Conservation (phyloP, 2,888 invertebrate genomes). For the Pristionchus japonicus region DNA sequence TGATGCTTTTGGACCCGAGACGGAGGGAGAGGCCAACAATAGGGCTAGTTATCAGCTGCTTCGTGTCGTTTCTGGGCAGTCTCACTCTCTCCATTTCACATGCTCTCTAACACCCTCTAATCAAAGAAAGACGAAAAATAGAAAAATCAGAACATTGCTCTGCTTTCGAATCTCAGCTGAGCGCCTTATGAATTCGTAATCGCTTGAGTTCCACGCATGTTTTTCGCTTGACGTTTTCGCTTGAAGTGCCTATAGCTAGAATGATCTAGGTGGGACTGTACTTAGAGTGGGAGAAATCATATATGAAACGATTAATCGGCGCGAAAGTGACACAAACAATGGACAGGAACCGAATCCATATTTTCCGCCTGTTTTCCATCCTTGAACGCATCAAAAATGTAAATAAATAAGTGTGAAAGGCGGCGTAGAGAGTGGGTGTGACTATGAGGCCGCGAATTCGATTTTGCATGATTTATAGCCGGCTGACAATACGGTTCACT, state of each 20-base stretch:
- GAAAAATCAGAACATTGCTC: too few species aligned
- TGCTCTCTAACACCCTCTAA: neutral
- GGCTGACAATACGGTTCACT: neutral
- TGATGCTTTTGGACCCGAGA: too few species aligned
- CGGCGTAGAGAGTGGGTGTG: neutral
- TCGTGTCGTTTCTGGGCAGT: neutral
- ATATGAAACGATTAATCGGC: too few species aligned
- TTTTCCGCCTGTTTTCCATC: neutral
- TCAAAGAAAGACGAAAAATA: too few species aligned
- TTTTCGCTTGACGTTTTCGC: neutral
- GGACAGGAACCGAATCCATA: neutral
- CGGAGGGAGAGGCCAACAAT: neutral
- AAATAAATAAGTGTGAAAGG: neutral
- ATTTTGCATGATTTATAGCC: neutral
- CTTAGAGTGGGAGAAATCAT: too few species aligned
- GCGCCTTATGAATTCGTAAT: neutral
- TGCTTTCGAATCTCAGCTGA: neutral
- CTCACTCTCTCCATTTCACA: neutral
- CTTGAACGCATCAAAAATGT: neutral
- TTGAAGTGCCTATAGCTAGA: too few species aligned
- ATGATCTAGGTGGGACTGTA: neutral
- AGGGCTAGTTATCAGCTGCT: conserved; percentile 33
- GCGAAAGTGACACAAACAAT: neutral
- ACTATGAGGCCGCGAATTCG: too few species aligned
- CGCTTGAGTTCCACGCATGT: neutral